Percentiles rank a stretch among this genome's conserved stretches.
Evolutionary conservation across 2,113 vertebrate genomes (phyloP).

Genomic region (Tricholaema leucomelas): DNA sequence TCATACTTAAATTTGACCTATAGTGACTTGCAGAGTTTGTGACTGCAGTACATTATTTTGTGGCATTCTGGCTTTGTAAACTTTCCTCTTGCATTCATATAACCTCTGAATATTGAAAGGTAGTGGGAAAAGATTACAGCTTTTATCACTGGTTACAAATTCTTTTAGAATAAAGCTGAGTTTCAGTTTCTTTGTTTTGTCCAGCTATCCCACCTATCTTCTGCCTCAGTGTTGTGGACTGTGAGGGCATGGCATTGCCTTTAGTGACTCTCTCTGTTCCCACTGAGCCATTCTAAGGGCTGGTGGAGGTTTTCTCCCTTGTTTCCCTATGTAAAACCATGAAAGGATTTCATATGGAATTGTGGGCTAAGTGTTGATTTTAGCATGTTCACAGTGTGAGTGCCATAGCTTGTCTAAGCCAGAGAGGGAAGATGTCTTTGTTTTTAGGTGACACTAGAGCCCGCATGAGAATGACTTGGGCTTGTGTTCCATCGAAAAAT

Average conservation of each 20-base stretch:
- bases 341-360: neutral
- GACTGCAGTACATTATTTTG: neutral
- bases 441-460: neutral
- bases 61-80: neutral
- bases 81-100: neutral
- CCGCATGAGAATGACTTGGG: neutral
- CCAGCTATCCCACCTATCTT: neutral
- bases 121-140: neutral
- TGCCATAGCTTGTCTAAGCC: neutral
- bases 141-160: neutral
- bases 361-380: neutral
- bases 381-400: neutral
- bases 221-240: fast-evolving
- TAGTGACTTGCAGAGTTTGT: neutral
- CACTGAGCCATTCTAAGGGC: neutral
- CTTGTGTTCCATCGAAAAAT: neutral
- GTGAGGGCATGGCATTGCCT: neutral
- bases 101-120: neutral
- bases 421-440: neutral
- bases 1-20: neutral
- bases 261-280: neutral
- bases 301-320: neutral
- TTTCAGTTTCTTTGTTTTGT: neutral
- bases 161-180: neutral
- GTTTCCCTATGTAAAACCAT: neutral